Base-by-base conservation (phyloP, 2,113 vertebrate species). In the Ochotona princeps region DNA sequence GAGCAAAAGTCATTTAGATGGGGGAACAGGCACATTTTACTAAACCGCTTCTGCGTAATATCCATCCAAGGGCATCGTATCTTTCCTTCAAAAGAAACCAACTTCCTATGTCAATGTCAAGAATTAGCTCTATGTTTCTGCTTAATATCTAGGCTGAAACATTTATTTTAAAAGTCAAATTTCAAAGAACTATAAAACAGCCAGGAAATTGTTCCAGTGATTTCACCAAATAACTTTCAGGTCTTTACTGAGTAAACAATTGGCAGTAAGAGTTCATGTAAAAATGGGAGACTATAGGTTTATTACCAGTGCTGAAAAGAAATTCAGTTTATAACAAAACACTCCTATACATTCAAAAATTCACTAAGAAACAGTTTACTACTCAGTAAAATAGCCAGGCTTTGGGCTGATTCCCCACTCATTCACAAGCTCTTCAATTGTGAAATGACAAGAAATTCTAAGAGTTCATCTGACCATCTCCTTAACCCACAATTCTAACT, bases 121-220 rank as follows among this genome's bases (percentile, higher is more conserved):
- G 74, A n/a, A 91, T 30, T 73, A 80, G 25, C 17, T 89, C 15
- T 23, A 28, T 25, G 47, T 88, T 92, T 90, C 66, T 81, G 80
- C 60, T 35, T 60, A 75, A 13, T 80, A 75, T 85, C 23, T 30
- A 57, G 18, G 81, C 23, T 81, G 63, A 83, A 82, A 18, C 21
- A 73, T 69, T 91, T 54, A 85, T 89, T 81, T 81, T 4, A 60
- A 80, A 95, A 80, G 17, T 12, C 66, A 26, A 70, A 78, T 76
- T 92, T 70, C 69, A 81, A 90, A 83, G 30, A 94, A 60, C 26
- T 91, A 57, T 25, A 70, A 83, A 92, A 93, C 51, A 69, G 21
- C 80, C 15, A 85, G 35, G 51, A 90, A 93, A 84, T 44, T 70
- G 26, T 47, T 82, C 47, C 2, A 72, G 13, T 75, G 80, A 35